These are phyloP conservation scores for Himalopsyche phryganea DNA, from an alignment of 1,140 invertebrate genomes.

Conservation along the genomic window DNA sequence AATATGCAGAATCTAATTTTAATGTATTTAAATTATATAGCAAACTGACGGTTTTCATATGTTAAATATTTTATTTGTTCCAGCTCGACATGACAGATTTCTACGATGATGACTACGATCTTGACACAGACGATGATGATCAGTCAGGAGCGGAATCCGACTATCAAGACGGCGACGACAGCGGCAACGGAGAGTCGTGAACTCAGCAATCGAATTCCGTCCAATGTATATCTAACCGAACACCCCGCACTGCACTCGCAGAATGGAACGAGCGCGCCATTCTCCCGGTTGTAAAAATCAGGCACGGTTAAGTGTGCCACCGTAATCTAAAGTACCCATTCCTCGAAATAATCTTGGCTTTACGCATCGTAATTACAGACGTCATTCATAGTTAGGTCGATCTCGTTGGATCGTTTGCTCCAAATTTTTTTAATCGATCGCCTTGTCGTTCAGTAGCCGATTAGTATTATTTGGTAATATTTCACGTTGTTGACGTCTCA, in stretches of 20 bases:
- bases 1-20: too few species aligned
- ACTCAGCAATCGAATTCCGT: slow-evolving; percentile 16
- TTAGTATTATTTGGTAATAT: slow-evolving; percentile 6
- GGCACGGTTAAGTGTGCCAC: not conserved
- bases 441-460: not conserved
- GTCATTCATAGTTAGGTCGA: too few species aligned
- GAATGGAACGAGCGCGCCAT: not conserved
- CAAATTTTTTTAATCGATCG: too few species aligned
- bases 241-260: not conserved
- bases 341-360: too few species aligned
- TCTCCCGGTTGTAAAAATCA: not conserved
- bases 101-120: slow-evolving; percentile 87
- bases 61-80: slow-evolving; percentile 29
- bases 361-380: too few species aligned
- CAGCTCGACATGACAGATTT: slow-evolving; percentile 86
- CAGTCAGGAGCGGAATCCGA: slow-evolving; percentile 59
- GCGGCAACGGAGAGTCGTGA: slow-evolving; percentile 72
- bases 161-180: slow-evolving; percentile 73
- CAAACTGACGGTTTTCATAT: too few species aligned
- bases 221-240: not conserved
- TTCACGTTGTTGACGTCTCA: slow-evolving; percentile 21
- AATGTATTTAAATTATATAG: too few species aligned
- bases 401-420: too few species aligned
- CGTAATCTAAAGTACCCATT: too few species aligned
- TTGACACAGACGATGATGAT: slow-evolving; percentile 73